A percentile compares a stretch with the other conserved stretches of the same genome.
Conservation (phyloP, 2,113 vertebrate genomes). For the Spheniscus mendiculus region DNA sequence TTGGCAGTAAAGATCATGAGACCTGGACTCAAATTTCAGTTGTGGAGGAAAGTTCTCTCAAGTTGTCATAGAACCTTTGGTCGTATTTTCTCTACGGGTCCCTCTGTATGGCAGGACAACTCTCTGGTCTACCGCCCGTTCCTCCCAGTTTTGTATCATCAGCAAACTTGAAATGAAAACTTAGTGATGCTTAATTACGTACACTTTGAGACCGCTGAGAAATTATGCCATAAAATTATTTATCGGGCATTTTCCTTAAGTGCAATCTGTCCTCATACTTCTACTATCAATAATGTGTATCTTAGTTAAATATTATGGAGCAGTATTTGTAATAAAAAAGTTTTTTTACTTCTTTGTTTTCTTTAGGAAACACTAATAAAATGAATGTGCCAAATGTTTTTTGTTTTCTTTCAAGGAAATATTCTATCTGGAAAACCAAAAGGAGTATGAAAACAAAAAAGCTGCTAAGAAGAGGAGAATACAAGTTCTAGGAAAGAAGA, state of each 20-base stretch:
- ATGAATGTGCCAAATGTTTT: not conserved
- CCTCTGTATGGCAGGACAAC: not conserved
- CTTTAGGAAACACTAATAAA: not conserved
- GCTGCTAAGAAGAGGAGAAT: conserved; percentile 91
- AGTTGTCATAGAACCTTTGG: not conserved
- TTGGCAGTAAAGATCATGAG: not conserved
- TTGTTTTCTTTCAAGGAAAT: conserved; percentile 77
- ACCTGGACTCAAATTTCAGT: not conserved
- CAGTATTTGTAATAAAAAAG: not conserved
- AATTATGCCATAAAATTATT: not conserved
- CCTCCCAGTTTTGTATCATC: not conserved
- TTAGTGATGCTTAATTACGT: not conserved
- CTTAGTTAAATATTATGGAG: not conserved
- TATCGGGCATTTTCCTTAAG: not conserved
- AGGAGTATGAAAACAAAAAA: conserved; percentile 88
- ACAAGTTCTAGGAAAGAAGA: conserved; percentile 89
- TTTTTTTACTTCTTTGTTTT: not conserved
- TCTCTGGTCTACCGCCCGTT: not conserved
- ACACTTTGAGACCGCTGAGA: not conserved
- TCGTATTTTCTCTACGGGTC: not conserved
- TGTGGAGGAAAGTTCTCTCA: not conserved
- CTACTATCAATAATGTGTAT: not conserved
- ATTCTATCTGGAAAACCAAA: conserved; percentile 89
- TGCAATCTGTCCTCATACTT: not conserved
- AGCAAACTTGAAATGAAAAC: not conserved